Percentiles rank a stretch among this genome's conserved stretches.
These are phyloP conservation scores for Ceratosolen solmsi DNA, from an alignment of 1,140 invertebrate genomes.

Conservation along the genomic window DNA sequence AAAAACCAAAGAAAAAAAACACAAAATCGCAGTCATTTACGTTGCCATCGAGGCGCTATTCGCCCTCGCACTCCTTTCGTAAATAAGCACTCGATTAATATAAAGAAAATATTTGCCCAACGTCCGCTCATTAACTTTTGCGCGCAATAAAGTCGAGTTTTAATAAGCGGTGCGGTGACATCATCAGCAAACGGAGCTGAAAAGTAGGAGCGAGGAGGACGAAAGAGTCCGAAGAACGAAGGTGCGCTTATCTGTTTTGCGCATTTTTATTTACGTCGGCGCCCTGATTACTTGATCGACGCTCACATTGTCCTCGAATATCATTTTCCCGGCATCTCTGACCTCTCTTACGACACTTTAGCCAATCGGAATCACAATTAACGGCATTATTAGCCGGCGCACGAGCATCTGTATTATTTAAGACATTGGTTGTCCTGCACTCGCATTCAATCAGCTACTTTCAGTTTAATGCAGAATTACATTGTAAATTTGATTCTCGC, in stretches of 20 bases:
- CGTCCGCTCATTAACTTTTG: neutral
- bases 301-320: too few species aligned
- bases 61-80: neutral
- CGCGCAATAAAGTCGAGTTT: conserved; percentile 20
- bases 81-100: conserved; percentile 24
- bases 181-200: neutral
- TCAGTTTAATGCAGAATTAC: neutral
- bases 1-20: too few species aligned
- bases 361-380: neutral
- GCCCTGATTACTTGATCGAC: neutral
- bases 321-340: too few species aligned
- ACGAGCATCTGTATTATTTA: too few species aligned
- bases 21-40: neutral
- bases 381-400: neutral
- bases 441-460: conserved; percentile 6
- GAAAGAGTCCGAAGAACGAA: neutral
- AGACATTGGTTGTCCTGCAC: neutral
- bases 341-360: too few species aligned
- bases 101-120: conserved; percentile 39
- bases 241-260: neutral
- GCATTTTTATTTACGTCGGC: neutral
- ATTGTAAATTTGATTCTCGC: neutral
- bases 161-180: conserved; percentile 22
- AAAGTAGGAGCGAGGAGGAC: neutral
- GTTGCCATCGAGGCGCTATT: neutral